Evolutionary conservation across 92 coral and sea anemone genomes (phyloP).

Genomic region (Pocillopora meandrina): DNA sequence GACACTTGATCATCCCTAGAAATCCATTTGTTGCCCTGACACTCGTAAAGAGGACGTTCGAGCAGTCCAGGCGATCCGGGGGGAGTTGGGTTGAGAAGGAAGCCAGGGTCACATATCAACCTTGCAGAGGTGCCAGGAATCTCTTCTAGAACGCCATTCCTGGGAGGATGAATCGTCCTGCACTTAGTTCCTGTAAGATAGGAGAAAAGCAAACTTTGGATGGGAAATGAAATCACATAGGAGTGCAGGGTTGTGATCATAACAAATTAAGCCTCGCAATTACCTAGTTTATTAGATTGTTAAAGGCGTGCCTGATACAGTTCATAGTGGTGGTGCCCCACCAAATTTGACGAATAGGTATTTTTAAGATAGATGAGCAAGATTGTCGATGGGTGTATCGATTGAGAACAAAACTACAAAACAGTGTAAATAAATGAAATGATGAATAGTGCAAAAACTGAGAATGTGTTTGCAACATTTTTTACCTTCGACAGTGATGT

Average conservation of each 20-base stretch:
- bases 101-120: constrained; percentile 62
- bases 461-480: too few relatives aligned
- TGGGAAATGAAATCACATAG: too few relatives aligned
- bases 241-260: not conserved
- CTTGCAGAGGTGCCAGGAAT: not conserved
- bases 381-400: too few relatives aligned
- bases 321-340: too few relatives aligned
- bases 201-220: too few relatives aligned
- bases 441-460: too few relatives aligned
- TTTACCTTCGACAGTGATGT: constrained; percentile 74
- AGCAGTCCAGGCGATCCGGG: constrained; percentile 37
- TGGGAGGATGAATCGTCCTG: constrained; percentile 41
- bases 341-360: too few relatives aligned
- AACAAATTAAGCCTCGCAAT: not conserved
- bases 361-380: too few relatives aligned
- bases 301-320: constrained; percentile 47
- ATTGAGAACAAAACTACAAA: too few relatives aligned
- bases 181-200: constrained; percentile 52
- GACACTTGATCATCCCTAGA: not conserved
- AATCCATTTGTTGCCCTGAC: constrained; percentile 62
- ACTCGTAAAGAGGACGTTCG: constrained; percentile 37
- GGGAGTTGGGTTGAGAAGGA: constrained; percentile 74
- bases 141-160: constrained; percentile 40
- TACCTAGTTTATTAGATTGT: constrained; percentile 63
- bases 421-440: too few relatives aligned